phyloP scores from a whole-genome alignment of 2,888 invertebrate species.

The Lepidocyrtinus sp. region DNA sequence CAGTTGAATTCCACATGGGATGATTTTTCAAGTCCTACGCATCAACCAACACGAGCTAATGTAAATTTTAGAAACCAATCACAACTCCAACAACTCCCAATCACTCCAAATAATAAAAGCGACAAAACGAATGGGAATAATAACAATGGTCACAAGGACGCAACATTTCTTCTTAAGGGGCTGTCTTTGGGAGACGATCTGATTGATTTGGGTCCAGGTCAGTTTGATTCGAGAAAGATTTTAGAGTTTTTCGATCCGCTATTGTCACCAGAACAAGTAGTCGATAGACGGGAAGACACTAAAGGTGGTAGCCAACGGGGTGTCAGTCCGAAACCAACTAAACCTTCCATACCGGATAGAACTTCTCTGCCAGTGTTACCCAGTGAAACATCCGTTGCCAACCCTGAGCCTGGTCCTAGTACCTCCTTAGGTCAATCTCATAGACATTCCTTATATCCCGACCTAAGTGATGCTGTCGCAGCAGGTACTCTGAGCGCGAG shows the following conservation, averaged over 20 bases:
- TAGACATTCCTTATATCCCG: constrained; percentile 46
- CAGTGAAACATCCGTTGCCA: constrained; percentile 31
- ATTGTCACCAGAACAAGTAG: constrained; percentile 69
- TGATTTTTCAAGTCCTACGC: no score
- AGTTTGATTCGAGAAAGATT: constrained; percentile 79
- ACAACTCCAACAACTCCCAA: neutral
- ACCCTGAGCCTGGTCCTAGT: neutral
- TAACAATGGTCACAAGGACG: no score
- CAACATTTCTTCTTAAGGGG: no score
- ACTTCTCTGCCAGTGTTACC: constrained; percentile 39
- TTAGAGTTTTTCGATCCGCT: constrained; percentile 92
- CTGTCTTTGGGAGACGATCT: constrained; percentile 63
- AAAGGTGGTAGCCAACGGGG: neutral
- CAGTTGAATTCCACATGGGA: no score
- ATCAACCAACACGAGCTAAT: no score
- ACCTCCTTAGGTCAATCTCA: neutral
- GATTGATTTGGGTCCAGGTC: constrained; percentile 72
- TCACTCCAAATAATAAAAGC: constrained; percentile 23
- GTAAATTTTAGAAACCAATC: no score
- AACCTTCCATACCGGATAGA: constrained; percentile 22
- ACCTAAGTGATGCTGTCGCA: constrained; percentile 24
- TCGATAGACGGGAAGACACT: neutral
- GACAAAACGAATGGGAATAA: constrained; percentile 31
- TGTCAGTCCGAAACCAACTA: neutral
- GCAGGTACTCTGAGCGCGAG: constrained; percentile 29